These are phyloP conservation scores for Nothocercus nigrocapillus DNA, from an alignment of 2,113 vertebrate genomes.

Conservation along the genomic window DNA sequence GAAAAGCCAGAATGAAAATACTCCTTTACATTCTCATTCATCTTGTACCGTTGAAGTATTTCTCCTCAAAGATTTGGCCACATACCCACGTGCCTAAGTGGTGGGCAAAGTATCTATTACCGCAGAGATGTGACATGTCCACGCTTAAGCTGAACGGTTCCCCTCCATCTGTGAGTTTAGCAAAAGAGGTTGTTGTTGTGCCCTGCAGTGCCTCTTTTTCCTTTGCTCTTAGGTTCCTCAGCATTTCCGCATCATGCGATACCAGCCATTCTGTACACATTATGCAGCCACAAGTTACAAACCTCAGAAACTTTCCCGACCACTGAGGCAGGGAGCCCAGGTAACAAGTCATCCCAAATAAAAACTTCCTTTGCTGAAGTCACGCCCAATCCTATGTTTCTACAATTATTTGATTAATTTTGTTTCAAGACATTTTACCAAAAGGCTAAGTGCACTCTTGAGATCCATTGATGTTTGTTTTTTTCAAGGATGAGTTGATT, in stretches of 20 bases:
- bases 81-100: not conserved
- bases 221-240: constrained; percentile 84
- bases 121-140: not conserved
- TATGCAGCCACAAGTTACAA: constrained; percentile 75
- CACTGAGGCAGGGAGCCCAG: constrained; percentile 81
- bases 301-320: constrained; percentile 67
- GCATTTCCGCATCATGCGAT: constrained; percentile 82
- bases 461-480: constrained; percentile 11
- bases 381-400: not conserved
- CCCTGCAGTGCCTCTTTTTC: not conserved
- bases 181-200: not conserved
- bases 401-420: not conserved
- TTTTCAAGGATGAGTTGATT: constrained; percentile 78
- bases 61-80: not conserved
- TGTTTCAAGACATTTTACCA: not conserved
- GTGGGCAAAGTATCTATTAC: not conserved
- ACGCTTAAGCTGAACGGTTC: not conserved
- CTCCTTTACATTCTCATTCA: not conserved
- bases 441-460: not conserved
- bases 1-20: not conserved
- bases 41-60: not conserved
- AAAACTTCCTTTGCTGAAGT: not conserved
- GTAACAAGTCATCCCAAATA: constrained; percentile 70
- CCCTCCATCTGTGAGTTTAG: not conserved
- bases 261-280: constrained; percentile 77